A percentile compares a stretch with the other conserved stretches of the same genome.
phyloP scores from a whole-genome alignment of 2,888 invertebrate genomes.

The Sarcophaga subvicina region DNA sequence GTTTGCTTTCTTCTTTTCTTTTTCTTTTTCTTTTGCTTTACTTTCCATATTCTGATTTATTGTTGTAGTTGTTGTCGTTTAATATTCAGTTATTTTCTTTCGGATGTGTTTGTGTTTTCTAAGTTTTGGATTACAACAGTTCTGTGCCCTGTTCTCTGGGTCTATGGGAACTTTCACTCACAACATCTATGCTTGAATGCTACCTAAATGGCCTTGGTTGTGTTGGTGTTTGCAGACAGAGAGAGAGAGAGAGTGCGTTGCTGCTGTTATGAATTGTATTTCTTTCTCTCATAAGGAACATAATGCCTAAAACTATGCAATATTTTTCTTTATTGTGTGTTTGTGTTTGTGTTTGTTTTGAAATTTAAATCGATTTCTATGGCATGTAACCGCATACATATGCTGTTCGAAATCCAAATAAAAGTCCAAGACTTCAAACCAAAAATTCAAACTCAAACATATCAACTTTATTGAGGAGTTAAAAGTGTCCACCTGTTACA shows the following conservation, averaged over 20 bases:
- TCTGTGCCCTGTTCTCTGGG: no score
- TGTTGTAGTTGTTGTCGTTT: constrained; percentile 10
- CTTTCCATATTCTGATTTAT: background rate
- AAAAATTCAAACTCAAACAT: constrained; percentile 33
- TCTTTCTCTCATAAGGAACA: constrained; percentile 8
- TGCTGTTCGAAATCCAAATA: constrained; percentile 21
- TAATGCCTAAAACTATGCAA: constrained; percentile 56
- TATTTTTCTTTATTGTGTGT: constrained; percentile 30
- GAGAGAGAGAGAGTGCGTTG: background rate
- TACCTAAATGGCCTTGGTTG: no score
- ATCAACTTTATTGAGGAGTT: constrained; percentile 62
- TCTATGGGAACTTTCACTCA: no score
- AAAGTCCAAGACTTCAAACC: constrained; percentile 24
- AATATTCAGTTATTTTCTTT: constrained; percentile 38
- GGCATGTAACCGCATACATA: constrained; percentile 47
- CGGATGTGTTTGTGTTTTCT: constrained; percentile 21
- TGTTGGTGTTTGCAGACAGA: no score
- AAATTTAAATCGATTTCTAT: constrained; percentile 63
- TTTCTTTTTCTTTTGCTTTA: constrained; percentile 10
- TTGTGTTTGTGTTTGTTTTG: constrained; percentile 55
- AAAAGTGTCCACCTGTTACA: constrained; percentile 40
- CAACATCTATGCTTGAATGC: no score
- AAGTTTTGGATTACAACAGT: constrained; percentile 57
- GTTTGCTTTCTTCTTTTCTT: constrained; percentile 8
- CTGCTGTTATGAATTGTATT: constrained; percentile 32